Evolutionary conservation across 1,140 invertebrate species (phyloP).

Genomic region (Elysia chlorotica): DNA sequence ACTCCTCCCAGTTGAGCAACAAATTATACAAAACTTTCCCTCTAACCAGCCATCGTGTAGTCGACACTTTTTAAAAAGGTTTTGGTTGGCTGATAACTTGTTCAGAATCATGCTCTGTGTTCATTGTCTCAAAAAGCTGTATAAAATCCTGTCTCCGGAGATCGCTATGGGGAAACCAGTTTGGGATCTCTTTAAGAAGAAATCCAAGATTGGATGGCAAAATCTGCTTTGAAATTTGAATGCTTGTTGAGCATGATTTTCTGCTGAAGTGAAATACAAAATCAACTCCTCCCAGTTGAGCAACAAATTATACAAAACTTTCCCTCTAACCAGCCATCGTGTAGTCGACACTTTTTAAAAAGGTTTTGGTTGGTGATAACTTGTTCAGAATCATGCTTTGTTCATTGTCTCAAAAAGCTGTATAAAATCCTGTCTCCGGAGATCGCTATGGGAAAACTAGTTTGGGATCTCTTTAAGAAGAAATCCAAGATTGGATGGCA

Average conservation of each 20-base stretch:
- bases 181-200: neutral
- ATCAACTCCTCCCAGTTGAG: slow-evolving; percentile 5
- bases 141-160: neutral
- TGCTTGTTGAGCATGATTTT: too few species aligned
- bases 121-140: neutral
- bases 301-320: neutral
- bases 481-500: neutral
- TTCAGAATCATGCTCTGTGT: neutral
- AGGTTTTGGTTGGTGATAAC: neutral
- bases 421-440: neutral
- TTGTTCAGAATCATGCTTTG: neutral
- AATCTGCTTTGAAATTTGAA: too few species aligned
- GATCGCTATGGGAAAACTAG: neutral
- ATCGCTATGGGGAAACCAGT: neutral
- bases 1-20: neutral
- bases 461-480: neutral
- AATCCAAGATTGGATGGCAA: slow-evolving; percentile 2
- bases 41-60: neutral
- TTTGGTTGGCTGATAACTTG: neutral
- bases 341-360: neutral
- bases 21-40: neutral
- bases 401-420: neutral
- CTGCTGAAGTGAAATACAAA: neutral
- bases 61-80: neutral
- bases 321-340: neutral